A percentile compares a stretch with the other conserved stretches of the same genome.
Evolutionary conservation across 2,113 vertebrate genomes (phyloP).

Genomic region (Channa maculata): DNA sequence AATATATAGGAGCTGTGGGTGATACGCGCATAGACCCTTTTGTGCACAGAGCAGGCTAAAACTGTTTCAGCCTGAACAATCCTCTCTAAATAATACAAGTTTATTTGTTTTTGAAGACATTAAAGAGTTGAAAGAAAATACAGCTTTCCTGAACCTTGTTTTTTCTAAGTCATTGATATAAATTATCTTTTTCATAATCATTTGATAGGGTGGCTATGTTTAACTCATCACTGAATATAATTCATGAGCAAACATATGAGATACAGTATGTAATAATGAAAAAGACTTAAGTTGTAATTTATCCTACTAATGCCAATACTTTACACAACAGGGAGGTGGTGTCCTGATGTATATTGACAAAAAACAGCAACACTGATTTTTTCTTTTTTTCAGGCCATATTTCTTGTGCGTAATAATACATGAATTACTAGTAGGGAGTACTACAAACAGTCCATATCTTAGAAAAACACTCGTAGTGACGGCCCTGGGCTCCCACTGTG

Average conservation of each 20-base stretch:
- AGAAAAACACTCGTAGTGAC: conserved; percentile 81
- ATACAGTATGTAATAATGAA: conserved; percentile 37
- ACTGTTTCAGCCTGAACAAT: conserved; percentile 14
- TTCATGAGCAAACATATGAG: conserved; percentile 32
- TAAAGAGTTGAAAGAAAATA: conserved; percentile 43
- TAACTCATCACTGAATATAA: conserved; percentile 38
- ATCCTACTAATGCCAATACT: conserved; percentile 42
- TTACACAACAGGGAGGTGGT: conserved; percentile 46
- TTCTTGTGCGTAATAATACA: conserved; percentile 80
- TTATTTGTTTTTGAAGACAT: conserved; percentile 34
- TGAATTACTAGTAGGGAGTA: conserved; percentile 81
- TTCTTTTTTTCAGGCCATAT: conserved; percentile 64
- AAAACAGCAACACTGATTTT: conserved; percentile 44
- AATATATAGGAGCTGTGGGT: conserved; percentile 36
- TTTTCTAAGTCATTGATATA: conserved; percentile 50
- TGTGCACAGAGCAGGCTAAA: conserved; percentile 11
- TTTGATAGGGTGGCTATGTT: conserved; percentile 46
- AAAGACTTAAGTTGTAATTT: conserved; percentile 57
- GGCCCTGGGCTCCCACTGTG: conserved; percentile 79
- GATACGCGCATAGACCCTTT: conserved; percentile 23
- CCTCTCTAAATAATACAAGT: conserved; percentile 11
- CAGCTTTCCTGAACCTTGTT: conserved; percentile 12
- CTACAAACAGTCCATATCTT: conserved; percentile 82
- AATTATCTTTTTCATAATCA: conserved; percentile 46
- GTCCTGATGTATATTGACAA: conserved; percentile 46